Conservation (phyloP, 1,140 invertebrate genomes). For the Pseudomyrmex cubaensis region DNA sequence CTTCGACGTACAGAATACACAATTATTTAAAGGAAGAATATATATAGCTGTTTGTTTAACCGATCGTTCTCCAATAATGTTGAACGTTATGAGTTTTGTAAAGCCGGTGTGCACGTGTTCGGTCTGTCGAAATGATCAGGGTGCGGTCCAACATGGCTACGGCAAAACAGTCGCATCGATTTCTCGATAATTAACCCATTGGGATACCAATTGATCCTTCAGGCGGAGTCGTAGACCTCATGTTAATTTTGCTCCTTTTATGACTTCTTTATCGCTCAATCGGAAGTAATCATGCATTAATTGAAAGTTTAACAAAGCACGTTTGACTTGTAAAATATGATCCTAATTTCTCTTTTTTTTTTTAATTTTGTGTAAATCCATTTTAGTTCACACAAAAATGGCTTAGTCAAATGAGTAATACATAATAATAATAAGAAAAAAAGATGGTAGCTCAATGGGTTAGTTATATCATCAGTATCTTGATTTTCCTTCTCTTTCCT, state of each 20-base stretch:
- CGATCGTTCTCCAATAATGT: neutral
- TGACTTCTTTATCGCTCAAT: neutral
- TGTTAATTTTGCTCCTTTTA: constrained; percentile 10
- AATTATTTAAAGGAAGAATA: neutral
- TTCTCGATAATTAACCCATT: constrained; percentile 72
- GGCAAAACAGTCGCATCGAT: constrained; percentile 72
- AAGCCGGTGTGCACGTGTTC: constrained; percentile 70
- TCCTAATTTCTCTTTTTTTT: neutral
- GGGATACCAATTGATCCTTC: constrained; percentile 45
- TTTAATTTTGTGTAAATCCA: no score
- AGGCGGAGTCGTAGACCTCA: neutral
- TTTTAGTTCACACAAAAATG: neutral
- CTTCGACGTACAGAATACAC: neutral
- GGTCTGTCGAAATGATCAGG: constrained; percentile 72
- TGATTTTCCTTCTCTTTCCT: neutral
- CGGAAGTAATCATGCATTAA: neutral
- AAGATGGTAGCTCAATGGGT: constrained; percentile 2
- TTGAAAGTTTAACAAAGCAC: neutral
- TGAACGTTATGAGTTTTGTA: neutral
- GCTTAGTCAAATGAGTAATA: neutral
- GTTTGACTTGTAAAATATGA: neutral
- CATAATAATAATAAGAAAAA: neutral
- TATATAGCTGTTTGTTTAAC: neutral
- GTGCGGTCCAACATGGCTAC: constrained; percentile 84
- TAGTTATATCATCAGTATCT: constrained; percentile 22